These are phyloP conservation scores for Pogona vitticeps DNA, from an alignment of 2,113 vertebrate species.

Conservation along the genomic window DNA sequence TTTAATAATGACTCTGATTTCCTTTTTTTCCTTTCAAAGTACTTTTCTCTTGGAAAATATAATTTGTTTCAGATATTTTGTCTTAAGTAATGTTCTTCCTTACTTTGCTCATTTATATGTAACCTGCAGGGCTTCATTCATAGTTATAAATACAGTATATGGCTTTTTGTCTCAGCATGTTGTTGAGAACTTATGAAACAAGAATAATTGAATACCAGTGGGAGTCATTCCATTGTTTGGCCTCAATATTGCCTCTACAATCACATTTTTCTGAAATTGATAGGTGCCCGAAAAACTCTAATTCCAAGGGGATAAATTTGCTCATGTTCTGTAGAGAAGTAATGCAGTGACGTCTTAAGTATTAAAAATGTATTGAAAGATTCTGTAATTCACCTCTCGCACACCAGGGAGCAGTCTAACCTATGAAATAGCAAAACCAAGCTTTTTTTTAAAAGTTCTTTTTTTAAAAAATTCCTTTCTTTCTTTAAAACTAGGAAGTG, in stretches of 20 bases:
- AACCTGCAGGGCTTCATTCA: background rate
- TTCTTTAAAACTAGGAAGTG: background rate
- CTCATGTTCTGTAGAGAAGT: background rate
- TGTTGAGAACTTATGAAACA: background rate
- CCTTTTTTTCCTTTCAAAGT: background rate
- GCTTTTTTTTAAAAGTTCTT: too few relatives aligned
- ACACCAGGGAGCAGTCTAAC: slow-evolving; percentile 6
- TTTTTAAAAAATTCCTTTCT: too few relatives aligned
- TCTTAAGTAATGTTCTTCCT: background rate
- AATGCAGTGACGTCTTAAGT: background rate
- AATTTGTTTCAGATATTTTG: background rate
- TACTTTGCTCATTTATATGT: background rate
- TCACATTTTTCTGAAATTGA: background rate
- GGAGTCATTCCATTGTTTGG: background rate
- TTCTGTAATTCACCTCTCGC: background rate
- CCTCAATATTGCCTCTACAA: background rate
- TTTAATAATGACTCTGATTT: background rate
- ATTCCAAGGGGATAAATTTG: background rate
- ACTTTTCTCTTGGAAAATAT: background rate
- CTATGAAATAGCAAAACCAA: background rate
- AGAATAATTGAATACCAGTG: background rate
- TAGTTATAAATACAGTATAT: background rate
- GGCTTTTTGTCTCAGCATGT: background rate
- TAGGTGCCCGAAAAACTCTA: background rate
- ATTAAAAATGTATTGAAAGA: background rate